Percentiles rank a stretch among this genome's conserved stretches.
These are phyloP conservation scores for Hucho hucho DNA, from an alignment of 2,113 vertebrate species.

Conservation along the genomic window DNA sequence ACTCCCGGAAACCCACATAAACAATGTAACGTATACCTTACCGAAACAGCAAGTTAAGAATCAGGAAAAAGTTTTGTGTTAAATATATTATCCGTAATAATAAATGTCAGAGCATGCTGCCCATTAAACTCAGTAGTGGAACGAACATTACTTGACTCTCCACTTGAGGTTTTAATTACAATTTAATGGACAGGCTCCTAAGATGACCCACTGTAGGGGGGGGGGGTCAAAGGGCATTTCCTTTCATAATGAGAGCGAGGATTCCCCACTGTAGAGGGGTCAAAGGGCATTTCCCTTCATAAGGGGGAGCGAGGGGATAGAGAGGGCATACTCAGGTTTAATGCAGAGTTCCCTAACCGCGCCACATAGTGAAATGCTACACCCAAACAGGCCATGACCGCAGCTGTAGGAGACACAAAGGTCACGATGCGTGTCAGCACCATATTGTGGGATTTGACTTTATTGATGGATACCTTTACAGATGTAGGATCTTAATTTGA, in stretches of 20 bases:
- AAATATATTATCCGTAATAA: conserved; percentile 25
- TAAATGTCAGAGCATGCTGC: conserved; percentile 20
- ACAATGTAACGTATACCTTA: conserved; percentile 25
- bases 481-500: background rate
- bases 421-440: conserved; percentile 16
- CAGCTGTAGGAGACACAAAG: conserved; percentile 23
- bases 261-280: conserved; percentile 21
- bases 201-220: conserved; percentile 3
- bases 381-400: conserved; percentile 25
- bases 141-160: background rate
- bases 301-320: conserved; percentile 2
- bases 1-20: conserved; percentile 46
- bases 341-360: conserved; percentile 1
- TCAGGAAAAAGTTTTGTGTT: conserved; percentile 3
- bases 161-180: conserved; percentile 44
- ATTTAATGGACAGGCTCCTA: conserved; percentile 36
- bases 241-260: too few species aligned
- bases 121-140: conserved; percentile 2
- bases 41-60: conserved; percentile 12
- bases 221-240: too few species aligned
- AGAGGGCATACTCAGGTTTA: conserved; percentile 22
- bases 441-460: background rate
- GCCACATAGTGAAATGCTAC: conserved; percentile 31
- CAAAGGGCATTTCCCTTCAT: conserved; percentile 38
- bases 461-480: background rate